Percentiles rank a stretch among this genome's conserved stretches.
phyloP scores from a whole-genome alignment of 2,888 invertebrate species.

The Cataglyphis altisquamis region DNA sequence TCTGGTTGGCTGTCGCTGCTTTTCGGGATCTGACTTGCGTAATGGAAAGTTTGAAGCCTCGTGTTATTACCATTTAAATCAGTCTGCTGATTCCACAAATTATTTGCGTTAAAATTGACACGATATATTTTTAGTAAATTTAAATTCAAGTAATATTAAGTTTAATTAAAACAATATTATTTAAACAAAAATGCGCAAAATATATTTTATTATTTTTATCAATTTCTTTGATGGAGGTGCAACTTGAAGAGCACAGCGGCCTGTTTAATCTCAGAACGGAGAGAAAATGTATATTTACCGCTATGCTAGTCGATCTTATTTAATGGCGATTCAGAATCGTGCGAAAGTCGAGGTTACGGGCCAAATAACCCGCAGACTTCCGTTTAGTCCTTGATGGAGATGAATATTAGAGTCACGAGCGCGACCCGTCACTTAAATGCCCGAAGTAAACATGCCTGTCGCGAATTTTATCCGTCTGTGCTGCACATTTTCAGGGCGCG shows the following conservation, averaged over 20 bases:
- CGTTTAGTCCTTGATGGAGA: conserved; percentile 44
- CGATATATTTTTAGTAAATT: not conserved
- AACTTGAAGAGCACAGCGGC: too few species aligned
- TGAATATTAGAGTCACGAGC: conserved; percentile 46
- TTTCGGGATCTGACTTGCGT: not conserved
- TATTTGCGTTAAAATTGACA: not conserved
- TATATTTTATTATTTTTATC: not conserved
- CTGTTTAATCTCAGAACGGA: not conserved
- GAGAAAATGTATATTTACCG: not conserved
- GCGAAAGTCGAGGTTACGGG: conserved; percentile 51
- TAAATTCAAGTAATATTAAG: not conserved
- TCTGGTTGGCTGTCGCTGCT: not conserved
- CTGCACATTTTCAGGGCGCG: not conserved
- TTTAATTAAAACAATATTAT: not conserved
- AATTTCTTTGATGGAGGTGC: not conserved
- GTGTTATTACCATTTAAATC: not conserved
- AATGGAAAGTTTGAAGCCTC: conserved; percentile 1
- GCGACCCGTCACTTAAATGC: conserved; percentile 35
- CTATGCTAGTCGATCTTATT: not conserved
- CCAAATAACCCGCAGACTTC: conserved; percentile 41
- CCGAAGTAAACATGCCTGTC: conserved; percentile 11
- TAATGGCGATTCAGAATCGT: conserved; percentile 53
- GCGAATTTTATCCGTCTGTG: conserved; percentile 19
- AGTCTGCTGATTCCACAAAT: not conserved
- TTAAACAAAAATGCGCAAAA: not conserved